Percentiles rank a stretch among this genome's conserved stretches.
These are phyloP conservation scores for Gymnothorax reevesii DNA, from an alignment of 2,797 vertebrate species.

Conservation along the genomic window DNA sequence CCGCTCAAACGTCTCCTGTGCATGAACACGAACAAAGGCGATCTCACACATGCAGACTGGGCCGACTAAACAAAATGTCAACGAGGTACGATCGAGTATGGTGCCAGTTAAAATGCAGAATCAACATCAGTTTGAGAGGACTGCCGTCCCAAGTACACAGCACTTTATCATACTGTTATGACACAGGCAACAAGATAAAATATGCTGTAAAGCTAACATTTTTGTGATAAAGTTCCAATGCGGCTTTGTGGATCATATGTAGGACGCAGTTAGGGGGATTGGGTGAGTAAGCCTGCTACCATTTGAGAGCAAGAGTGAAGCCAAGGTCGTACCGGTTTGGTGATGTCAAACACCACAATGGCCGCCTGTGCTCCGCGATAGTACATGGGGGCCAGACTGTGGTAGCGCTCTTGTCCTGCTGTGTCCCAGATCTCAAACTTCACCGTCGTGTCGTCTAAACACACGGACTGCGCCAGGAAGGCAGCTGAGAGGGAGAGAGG, in stretches of 20 bases:
- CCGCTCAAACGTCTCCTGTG: constrained; percentile 80
- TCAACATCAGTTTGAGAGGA: neutral
- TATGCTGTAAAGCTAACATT: neutral
- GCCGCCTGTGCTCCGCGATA: constrained; percentile 84
- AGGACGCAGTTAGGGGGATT: neutral
- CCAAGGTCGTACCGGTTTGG: constrained; percentile 71
- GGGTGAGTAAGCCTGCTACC: neutral
- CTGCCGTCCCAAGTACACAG: neutral
- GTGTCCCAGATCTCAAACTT: constrained; percentile 90
- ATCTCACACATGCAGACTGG: neutral
- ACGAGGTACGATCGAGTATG: neutral
- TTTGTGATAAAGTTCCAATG: neutral
- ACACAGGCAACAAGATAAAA: neutral
- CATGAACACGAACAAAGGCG: neutral
- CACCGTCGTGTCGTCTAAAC: constrained; percentile 82
- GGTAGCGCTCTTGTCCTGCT: constrained; percentile 82
- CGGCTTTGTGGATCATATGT: neutral
- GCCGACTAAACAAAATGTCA: neutral
- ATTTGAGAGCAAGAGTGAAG: neutral
- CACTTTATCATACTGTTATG: neutral
- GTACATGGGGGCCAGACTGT: constrained; percentile 86
- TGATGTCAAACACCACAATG: constrained; percentile 85
- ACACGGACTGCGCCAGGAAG: constrained; percentile 83
- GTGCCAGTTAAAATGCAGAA: neutral
- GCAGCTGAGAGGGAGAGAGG: constrained; percentile 65